Conservation (phyloP, 1,140 invertebrate species). For the Drosophila bipectinata region DNA sequence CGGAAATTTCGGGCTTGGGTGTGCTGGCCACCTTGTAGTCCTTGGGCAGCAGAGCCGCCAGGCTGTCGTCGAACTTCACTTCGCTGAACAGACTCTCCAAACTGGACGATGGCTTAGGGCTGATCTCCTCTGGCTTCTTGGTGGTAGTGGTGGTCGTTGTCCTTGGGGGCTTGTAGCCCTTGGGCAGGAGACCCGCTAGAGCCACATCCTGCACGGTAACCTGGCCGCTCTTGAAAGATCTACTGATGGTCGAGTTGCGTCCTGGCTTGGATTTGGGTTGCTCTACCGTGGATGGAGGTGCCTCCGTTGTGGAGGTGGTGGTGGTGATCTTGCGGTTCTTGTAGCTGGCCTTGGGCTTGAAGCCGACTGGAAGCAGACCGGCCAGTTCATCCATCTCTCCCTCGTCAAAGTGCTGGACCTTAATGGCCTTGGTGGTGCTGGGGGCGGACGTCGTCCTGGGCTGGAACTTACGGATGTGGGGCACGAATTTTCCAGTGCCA, state of each 20-base stretch:
- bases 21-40: slow-evolving; percentile 85
- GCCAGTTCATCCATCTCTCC: slow-evolving; percentile 87
- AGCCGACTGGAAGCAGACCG: slow-evolving; percentile 87
- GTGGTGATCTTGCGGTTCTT: slow-evolving; percentile 85
- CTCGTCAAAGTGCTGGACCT: slow-evolving; percentile 88
- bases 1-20: slow-evolving; percentile 55
- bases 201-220: slow-evolving; percentile 80
- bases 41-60: slow-evolving; percentile 86
- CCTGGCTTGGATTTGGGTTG: slow-evolving; percentile 53
- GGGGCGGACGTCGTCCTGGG: slow-evolving; percentile 85
- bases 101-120: slow-evolving; percentile 33
- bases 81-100: slow-evolving; percentile 68
- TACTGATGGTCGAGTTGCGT: slow-evolving; percentile 80
- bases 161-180: slow-evolving; percentile 86
- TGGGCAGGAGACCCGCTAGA: slow-evolving; percentile 86
- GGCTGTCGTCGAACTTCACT: slow-evolving; percentile 72
- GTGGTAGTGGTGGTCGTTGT: slow-evolving; percentile 84
- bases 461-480: slow-evolving; percentile 84
- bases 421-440: slow-evolving; percentile 85
- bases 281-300: slow-evolving; percentile 15
- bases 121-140: slow-evolving; percentile 23
- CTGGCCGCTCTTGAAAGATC: slow-evolving; percentile 75
- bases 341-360: slow-evolving; percentile 85
- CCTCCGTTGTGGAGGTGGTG: slow-evolving; percentile 84
- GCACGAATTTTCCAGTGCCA: slow-evolving; percentile 55